A percentile compares a stretch with the other conserved stretches of the same genome.
phyloP scores from a whole-genome alignment of 2,797 vertebrate species.

The Parotocinclus haroldoi region DNA sequence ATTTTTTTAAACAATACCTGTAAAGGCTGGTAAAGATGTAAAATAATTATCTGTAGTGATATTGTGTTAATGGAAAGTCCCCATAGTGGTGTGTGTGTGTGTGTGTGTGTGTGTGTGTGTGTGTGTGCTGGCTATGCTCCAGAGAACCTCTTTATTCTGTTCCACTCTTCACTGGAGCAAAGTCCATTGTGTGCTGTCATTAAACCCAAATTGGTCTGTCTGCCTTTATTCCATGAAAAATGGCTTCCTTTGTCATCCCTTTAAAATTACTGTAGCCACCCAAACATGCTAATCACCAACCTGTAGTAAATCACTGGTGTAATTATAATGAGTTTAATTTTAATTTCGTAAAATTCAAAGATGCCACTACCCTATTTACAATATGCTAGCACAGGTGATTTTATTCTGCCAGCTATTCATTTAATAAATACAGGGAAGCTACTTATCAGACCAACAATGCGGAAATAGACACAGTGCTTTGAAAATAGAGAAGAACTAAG shows the following conservation, averaged over 20 bases:
- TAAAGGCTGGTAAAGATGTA: too few relatives aligned
- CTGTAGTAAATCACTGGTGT: background rate
- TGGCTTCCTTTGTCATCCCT: background rate
- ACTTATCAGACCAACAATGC: too few relatives aligned
- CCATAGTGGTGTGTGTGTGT: too few relatives aligned
- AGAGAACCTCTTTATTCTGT: constrained; percentile 33
- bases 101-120: too few relatives aligned
- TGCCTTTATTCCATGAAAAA: constrained; percentile 28
- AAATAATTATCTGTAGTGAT: background rate
- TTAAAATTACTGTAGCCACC: constrained; percentile 1
- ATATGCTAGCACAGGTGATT: background rate
- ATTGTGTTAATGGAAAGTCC: too few relatives aligned
- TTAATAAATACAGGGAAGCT: background rate
- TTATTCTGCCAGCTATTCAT: background rate
- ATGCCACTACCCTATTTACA: background rate
- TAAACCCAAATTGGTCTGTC: constrained; percentile 26
- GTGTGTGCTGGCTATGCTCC: constrained; percentile 27
- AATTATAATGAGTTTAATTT: too few relatives aligned
- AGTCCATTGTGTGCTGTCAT: constrained; percentile 22
- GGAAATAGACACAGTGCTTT: too few relatives aligned
- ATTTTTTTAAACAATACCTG: too few relatives aligned
- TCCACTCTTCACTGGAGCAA: background rate
- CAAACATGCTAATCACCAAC: background rate
- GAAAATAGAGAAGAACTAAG: too few relatives aligned
- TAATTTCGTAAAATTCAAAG: background rate